These are phyloP conservation scores for Sciurus carolinensis DNA, from an alignment of 2,797 vertebrate genomes.

Conservation along the genomic window DNA sequence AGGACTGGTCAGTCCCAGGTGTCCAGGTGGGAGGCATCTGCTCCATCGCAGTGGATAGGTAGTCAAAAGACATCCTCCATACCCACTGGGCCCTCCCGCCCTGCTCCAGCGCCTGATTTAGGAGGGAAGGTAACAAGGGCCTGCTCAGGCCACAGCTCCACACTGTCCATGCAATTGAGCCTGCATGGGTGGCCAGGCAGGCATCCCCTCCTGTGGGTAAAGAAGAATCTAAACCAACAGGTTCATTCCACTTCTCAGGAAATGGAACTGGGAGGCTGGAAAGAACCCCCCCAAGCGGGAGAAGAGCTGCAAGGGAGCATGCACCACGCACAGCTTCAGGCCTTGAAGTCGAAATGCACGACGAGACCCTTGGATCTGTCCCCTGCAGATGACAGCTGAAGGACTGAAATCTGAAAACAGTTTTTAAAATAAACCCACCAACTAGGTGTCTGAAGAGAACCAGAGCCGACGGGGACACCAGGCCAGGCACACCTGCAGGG, in stretches of 20 bases:
- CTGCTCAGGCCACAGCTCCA: neutral
- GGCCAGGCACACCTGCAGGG: neutral
- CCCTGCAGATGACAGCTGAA: neutral
- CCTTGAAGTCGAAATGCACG: neutral
- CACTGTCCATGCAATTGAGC: neutral
- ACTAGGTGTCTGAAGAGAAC: neutral
- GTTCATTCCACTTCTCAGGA: neutral
- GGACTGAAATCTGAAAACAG: neutral
- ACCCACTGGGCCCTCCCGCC: too few species aligned
- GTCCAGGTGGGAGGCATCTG: neutral
- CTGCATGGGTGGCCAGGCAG: neutral
- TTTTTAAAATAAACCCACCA: neutral
- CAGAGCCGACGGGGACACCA: neutral
- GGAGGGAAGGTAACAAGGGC: neutral
- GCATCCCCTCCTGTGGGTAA: neutral
- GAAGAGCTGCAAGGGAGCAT: neutral
- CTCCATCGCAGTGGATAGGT: neutral
- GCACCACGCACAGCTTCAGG: neutral
- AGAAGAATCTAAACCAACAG: neutral
- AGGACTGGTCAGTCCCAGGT: neutral
- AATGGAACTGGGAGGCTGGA: neutral
- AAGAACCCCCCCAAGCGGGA: neutral
- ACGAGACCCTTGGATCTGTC: neutral
- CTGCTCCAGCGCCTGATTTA: neutral
- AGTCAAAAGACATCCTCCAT: neutral